Evolutionary conservation across 2,888 invertebrate genomes (phyloP).

Genomic region (Lasioglossum villosulum): DNA sequence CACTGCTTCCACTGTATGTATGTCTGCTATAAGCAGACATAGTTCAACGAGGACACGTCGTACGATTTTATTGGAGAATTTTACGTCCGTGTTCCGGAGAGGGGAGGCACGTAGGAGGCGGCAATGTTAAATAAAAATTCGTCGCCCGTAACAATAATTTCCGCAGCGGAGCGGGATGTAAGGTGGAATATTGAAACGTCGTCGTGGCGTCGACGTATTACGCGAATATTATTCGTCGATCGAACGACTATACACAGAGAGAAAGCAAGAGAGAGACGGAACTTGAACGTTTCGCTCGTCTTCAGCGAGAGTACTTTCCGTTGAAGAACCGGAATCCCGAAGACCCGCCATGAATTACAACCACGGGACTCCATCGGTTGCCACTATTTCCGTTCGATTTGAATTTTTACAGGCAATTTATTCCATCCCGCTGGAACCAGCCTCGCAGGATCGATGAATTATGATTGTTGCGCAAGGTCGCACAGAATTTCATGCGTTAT

Average conservation of each 20-base stretch:
- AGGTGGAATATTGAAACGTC: constrained; percentile 5
- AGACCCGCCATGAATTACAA: constrained; percentile 53
- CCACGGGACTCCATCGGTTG: constrained; percentile 36
- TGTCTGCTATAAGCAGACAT: not conserved
- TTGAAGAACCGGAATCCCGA: constrained; percentile 19
- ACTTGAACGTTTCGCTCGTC: not conserved
- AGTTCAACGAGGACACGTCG: not conserved
- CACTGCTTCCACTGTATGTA: too few relatives aligned
- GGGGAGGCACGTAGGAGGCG: not conserved
- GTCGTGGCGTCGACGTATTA: not conserved
- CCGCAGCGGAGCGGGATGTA: not conserved
- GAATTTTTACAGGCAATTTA: constrained; percentile 63
- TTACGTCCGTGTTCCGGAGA: not conserved
- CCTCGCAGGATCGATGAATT: constrained; percentile 47
- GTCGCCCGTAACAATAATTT: constrained; percentile 4
- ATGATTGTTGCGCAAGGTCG: constrained; percentile 41
- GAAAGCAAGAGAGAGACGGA: not conserved
- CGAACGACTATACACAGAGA: not conserved
- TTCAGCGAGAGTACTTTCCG: not conserved
- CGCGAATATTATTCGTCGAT: not conserved
- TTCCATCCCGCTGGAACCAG: constrained; percentile 41
- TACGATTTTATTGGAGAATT: constrained; percentile 1
- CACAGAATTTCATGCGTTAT: constrained; percentile 43
- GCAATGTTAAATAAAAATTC: constrained; percentile 4
- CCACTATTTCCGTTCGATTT: constrained; percentile 58